phyloP scores from a whole-genome alignment of 2,797 vertebrate genomes.

The Lithobates pipiens region DNA sequence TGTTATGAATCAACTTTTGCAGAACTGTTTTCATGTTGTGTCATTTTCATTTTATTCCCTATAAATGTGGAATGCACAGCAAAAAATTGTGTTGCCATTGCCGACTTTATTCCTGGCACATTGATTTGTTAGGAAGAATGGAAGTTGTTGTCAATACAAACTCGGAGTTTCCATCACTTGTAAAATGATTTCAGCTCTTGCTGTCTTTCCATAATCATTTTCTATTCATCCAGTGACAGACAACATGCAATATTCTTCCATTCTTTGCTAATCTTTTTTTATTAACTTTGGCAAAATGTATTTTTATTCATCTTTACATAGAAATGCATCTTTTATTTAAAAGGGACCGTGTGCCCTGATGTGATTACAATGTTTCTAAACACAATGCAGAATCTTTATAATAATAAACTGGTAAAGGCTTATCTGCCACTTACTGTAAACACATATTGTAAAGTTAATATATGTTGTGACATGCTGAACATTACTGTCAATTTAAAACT shows the following conservation, averaged over 20 bases:
- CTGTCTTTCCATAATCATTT: conserved; percentile 57
- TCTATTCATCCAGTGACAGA: conserved; percentile 56
- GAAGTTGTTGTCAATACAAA: conserved; percentile 48
- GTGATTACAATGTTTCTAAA: conserved; percentile 53
- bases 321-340: conserved; percentile 61
- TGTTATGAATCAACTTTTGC: neutral
- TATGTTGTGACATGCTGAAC: conserved; percentile 48
- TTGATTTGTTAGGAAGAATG: conserved; percentile 49
- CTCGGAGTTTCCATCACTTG: conserved; percentile 46
- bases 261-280: conserved; percentile 59
- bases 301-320: conserved; percentile 60
- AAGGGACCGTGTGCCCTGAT: conserved; percentile 55
- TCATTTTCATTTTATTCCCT: neutral
- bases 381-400: conserved; percentile 42
- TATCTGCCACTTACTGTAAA: conserved; percentile 59
- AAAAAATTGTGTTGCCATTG: conserved; percentile 25
- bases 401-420: conserved; percentile 54
- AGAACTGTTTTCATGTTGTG: neutral
- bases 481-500: conserved; percentile 51
- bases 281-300: conserved; percentile 55
- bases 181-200: conserved; percentile 57
- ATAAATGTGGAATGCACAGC: neutral
- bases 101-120: conserved; percentile 34
- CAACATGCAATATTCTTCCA: conserved; percentile 49
- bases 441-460: conserved; percentile 59